phyloP scores from a whole-genome alignment of 2,888 invertebrate genomes.

The Pandemis heparana region DNA sequence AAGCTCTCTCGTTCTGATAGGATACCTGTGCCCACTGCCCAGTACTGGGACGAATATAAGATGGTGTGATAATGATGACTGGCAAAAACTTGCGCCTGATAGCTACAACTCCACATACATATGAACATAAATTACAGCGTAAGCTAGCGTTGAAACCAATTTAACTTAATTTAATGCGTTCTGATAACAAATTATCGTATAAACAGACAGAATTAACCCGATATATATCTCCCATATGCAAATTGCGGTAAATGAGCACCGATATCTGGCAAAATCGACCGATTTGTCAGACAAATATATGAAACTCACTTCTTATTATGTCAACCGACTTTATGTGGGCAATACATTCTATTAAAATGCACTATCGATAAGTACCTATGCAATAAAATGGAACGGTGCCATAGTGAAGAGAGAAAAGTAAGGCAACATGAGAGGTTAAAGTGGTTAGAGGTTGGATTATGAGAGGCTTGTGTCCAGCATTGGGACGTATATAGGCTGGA shows the following conservation, averaged over 20 bases:
- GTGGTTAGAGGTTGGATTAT: no score
- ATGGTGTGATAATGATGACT: no score
- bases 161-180: conserved; percentile 38
- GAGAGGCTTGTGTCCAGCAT: no score
- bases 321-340: conserved; percentile 73
- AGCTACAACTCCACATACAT: no score
- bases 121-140: conserved; percentile 26
- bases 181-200: conserved; percentile 40
- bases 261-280: conserved; percentile 60
- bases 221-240: conserved; percentile 69
- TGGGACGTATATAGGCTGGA: no score
- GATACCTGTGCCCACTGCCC: no score
- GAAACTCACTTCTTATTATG: conserved; percentile 74
- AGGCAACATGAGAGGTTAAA: background rate
- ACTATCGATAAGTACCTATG: conserved; percentile 66
- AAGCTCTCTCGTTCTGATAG: background rate
- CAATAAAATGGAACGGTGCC: conserved; percentile 73
- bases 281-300: conserved; percentile 79
- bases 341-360: conserved; percentile 75
- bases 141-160: conserved; percentile 40
- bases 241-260: conserved; percentile 64
- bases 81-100: no score
- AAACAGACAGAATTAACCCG: conserved; percentile 51
- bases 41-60: no score
- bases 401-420: conserved; percentile 9